These are phyloP conservation scores for Paralvinella palmiformis DNA, from an alignment of 1,140 invertebrate species.

Conservation along the genomic window DNA sequence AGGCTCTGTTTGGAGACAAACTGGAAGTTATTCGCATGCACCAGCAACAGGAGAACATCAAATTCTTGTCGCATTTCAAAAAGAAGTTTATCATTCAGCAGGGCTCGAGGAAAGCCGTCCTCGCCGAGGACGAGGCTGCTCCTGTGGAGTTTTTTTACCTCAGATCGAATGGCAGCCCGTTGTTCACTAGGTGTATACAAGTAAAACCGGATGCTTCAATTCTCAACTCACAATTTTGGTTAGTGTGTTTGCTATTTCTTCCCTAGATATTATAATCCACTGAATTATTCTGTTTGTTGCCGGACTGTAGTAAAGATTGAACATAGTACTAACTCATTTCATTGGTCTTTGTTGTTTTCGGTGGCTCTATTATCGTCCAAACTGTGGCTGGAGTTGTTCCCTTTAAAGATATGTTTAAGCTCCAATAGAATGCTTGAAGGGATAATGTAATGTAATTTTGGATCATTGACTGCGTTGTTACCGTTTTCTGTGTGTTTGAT, in stretches of 20 bases:
- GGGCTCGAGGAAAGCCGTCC: conserved; percentile 64
- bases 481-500: no score
- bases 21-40: conserved; percentile 95
- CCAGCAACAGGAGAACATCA: conserved; percentile 92
- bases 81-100: conserved; percentile 88
- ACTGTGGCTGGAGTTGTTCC: no score
- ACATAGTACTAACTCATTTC: no score
- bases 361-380: no score
- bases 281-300: neutral
- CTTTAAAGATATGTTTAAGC: no score
- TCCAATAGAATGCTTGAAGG: no score
- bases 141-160: conserved; percentile 90
- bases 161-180: conserved; percentile 87
- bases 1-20: conserved; percentile 87
- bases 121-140: conserved; percentile 50
- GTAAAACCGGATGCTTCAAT: conserved; percentile 29
- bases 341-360: no score
- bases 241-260: conserved; percentile 26
- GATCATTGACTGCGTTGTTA: no score
- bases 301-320: no score
- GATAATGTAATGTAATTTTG: no score
- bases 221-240: conserved; percentile 54
- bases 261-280: neutral
- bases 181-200: conserved; percentile 91
- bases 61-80: conserved; percentile 98